A percentile compares a stretch with the other conserved stretches of the same genome.
Conservation (phyloP, 2,797 vertebrate species). For the Pseudomugil gertrudae region DNA sequence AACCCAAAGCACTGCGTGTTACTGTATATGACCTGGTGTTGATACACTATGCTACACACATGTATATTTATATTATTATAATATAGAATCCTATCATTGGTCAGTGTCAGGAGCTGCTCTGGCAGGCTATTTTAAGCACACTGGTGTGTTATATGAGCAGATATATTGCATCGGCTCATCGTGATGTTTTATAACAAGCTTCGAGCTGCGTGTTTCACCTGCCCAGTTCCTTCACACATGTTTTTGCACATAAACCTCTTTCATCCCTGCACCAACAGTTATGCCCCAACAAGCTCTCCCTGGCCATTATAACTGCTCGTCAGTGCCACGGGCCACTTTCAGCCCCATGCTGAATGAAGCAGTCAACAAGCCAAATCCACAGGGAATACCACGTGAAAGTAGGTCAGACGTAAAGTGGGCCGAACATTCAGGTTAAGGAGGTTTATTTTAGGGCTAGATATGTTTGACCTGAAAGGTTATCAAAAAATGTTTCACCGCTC, state of each 20-base stretch:
- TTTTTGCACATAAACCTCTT: conserved; percentile 54
- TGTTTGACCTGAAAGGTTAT: background rate
- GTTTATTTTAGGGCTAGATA: background rate
- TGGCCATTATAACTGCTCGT: conserved; percentile 32
- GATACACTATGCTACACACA: conserved; percentile 13
- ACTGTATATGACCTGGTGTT: conserved; percentile 58
- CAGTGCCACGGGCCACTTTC: conserved; percentile 37
- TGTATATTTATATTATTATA: conserved; percentile 42
- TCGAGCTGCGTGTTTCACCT: conserved; percentile 52
- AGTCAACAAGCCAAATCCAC: conserved; percentile 39
- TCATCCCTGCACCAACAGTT: conserved; percentile 45
- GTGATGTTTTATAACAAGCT: conserved; percentile 65
- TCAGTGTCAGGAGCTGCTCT: conserved; percentile 70
- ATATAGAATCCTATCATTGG: conserved; percentile 60
- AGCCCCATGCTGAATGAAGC: conserved; percentile 40
- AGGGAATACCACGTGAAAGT: conserved; percentile 39
- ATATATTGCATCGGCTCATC: conserved; percentile 39
- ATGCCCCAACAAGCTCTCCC: conserved; percentile 44
- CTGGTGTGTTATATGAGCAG: conserved; percentile 75
- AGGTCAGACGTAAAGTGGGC: conserved; percentile 54
- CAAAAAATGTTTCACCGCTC: background rate
- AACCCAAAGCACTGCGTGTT: conserved; percentile 57
- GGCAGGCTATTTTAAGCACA: conserved; percentile 67
- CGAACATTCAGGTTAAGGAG: conserved; percentile 1
- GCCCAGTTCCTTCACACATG: conserved; percentile 63